Percentiles rank a stretch among this genome's conserved stretches.
Evolutionary conservation across 2,113 vertebrate species (phyloP).

Genomic region (Proteles cristata): DNA sequence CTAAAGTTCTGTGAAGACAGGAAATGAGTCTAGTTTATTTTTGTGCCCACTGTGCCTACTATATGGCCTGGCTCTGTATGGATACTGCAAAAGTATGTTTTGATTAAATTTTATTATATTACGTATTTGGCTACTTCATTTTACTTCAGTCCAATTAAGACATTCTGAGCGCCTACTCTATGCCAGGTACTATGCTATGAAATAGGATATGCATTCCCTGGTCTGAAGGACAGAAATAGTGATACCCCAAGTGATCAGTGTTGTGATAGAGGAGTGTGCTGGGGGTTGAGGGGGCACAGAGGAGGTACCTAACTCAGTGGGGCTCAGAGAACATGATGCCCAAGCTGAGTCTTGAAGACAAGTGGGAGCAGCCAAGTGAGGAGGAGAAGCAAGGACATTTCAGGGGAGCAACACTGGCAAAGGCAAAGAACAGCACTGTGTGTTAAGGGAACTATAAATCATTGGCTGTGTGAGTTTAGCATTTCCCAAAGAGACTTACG

Average conservation of each 20-base stretch:
- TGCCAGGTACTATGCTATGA: neutral
- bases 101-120: constrained; percentile 34
- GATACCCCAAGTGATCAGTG: neutral
- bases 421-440: neutral
- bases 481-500: neutral
- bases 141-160: constrained; percentile 4
- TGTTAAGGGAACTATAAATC: neutral
- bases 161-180: neutral
- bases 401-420: neutral
- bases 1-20: neutral
- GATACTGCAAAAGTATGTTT: constrained; percentile 1
- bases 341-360: neutral
- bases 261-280: neutral
- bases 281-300: neutral
- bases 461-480: neutral
- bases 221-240: neutral
- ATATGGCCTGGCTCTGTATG: neutral
- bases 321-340: neutral
- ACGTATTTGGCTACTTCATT: constrained; percentile 44
- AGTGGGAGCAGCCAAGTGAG: neutral
- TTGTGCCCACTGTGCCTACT: constrained; percentile 17
- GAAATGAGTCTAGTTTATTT: constrained; percentile 47
- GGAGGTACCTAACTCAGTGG: neutral
- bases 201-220: neutral
- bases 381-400: neutral